phyloP scores from a whole-genome alignment of 1,140 invertebrate genomes.

The Diachasmimorpha longicaudata region DNA sequence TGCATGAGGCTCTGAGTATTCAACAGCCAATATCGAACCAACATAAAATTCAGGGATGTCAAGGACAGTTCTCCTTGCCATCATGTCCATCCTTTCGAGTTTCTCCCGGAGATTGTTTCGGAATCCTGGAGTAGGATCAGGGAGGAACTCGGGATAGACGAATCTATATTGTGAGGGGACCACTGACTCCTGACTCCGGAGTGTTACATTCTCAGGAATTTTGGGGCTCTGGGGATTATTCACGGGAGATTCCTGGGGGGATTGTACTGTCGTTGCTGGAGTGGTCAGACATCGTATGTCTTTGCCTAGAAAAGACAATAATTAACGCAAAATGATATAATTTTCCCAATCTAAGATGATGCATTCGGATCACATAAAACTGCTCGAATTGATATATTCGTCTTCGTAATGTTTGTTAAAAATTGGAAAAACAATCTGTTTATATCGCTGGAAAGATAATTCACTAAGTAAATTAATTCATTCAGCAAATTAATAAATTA shows the following conservation, averaged over 20 bases:
- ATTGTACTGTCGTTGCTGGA: background rate
- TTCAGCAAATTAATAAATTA: too few relatives aligned
- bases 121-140: slow-evolving; percentile 79
- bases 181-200: background rate
- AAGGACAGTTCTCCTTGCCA: slow-evolving; percentile 80
- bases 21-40: slow-evolving; percentile 91
- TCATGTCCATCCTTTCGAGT: slow-evolving; percentile 92
- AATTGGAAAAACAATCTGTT: too few relatives aligned
- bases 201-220: slow-evolving; percentile 28
- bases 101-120: slow-evolving; percentile 86
- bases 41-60: slow-evolving; percentile 98
- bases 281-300: slow-evolving; percentile 28
- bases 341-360: too few relatives aligned
- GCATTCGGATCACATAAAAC: slow-evolving; percentile 14
- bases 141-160: slow-evolving; percentile 94
- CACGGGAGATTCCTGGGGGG: background rate
- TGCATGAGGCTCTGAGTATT: slow-evolving; percentile 86
- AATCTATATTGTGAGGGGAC: slow-evolving; percentile 69
- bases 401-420: background rate
- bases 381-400: background rate
- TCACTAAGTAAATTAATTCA: background rate
- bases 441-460: too few relatives aligned
- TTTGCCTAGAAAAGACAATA: background rate
- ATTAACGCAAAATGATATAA: too few relatives aligned
- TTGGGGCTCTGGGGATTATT: slow-evolving; percentile 1